These are phyloP conservation scores for Amblyjoppa proteus DNA, from an alignment of 2,888 invertebrate genomes.

Conservation along the genomic window DNA sequence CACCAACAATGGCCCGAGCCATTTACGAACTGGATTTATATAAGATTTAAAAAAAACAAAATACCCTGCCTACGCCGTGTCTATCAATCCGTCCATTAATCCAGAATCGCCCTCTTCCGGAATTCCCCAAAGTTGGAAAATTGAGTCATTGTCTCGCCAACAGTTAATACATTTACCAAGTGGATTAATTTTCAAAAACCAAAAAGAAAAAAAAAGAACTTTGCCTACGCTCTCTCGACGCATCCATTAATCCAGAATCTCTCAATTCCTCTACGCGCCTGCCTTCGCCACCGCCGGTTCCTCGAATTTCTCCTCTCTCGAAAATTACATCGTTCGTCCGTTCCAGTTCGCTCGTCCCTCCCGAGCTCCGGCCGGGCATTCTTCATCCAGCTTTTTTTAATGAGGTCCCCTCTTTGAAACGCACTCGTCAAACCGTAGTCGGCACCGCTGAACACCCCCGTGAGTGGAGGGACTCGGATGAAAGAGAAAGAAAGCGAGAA, in stretches of 20 bases:
- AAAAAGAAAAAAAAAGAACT: no score
- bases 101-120: neutral
- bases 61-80: neutral
- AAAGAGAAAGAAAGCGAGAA: conserved; percentile 39
- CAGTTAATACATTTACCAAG: neutral
- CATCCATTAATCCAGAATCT: neutral
- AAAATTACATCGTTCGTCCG: conserved; percentile 58
- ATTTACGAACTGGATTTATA: neutral
- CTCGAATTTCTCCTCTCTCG: neutral
- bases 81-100: neutral
- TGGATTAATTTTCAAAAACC: no score
- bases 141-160: neutral
- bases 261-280: neutral
- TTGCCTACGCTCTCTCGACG: neutral
- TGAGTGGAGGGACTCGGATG: conserved; percentile 40
- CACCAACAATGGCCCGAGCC: neutral
- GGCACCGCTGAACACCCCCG: conserved; percentile 13
- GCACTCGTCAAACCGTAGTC: conserved; percentile 75
- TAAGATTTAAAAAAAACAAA: no score
- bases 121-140: neutral
- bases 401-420: conserved; percentile 79
- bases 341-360: conserved; percentile 27
- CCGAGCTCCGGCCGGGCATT: conserved; percentile 38
- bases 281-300: no score
- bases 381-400: conserved; percentile 74